These are phyloP conservation scores for Pedicia rivosa DNA, from an alignment of 2,888 invertebrate genomes.

Conservation along the genomic window DNA sequence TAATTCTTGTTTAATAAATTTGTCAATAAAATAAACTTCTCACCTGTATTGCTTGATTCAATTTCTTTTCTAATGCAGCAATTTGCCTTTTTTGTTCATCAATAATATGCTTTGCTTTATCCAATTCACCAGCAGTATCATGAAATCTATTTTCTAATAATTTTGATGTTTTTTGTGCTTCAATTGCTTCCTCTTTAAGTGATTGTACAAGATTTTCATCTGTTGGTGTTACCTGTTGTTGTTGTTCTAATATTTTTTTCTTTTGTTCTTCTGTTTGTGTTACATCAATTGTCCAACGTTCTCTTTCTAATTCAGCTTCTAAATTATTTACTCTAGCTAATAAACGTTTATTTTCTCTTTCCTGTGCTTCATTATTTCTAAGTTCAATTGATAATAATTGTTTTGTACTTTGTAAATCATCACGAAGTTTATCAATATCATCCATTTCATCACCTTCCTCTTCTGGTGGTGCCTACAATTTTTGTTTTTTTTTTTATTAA, in stretches of 20 bases:
- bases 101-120: constrained; percentile 54
- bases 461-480: constrained; percentile 18
- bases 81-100: constrained; percentile 69
- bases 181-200: constrained; percentile 56
- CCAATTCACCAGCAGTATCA: constrained; percentile 57
- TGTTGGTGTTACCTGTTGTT: constrained; percentile 20
- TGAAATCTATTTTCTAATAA: constrained; percentile 67
- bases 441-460: constrained; percentile 72
- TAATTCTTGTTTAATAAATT: neutral
- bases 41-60: constrained; percentile 49
- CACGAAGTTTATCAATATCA: constrained; percentile 78
- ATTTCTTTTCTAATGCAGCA: constrained; percentile 56
- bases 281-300: constrained; percentile 33
- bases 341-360: constrained; percentile 72
- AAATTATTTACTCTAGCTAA: constrained; percentile 61
- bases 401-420: constrained; percentile 82
- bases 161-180: constrained; percentile 61
- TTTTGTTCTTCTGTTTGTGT: constrained; percentile 14
- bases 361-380: constrained; percentile 69
- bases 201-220: constrained; percentile 50
- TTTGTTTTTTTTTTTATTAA: too few species aligned
- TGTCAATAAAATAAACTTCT: constrained; percentile 11
- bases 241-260: constrained; percentile 30
- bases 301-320: constrained; percentile 65
- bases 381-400: constrained; percentile 78